These are phyloP conservation scores for Mugil cephalus DNA, from an alignment of 2,113 vertebrate species.

Conservation along the genomic window DNA sequence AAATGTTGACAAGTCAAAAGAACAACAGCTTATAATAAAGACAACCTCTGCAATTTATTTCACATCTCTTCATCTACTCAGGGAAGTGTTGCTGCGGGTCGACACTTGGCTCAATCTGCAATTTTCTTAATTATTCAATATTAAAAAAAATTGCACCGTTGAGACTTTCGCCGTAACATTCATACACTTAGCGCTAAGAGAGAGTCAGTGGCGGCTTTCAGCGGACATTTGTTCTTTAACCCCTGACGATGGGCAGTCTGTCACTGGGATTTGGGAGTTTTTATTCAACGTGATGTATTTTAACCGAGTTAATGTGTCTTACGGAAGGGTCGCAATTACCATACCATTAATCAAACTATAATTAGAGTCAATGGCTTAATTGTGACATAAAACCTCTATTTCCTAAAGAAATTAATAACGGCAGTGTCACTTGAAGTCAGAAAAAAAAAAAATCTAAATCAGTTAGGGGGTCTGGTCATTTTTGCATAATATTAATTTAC, in stretches of 20 bases:
- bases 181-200: no score
- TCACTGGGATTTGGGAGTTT: slow-evolving; percentile 61
- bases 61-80: background rate
- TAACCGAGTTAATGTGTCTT: slow-evolving; percentile 79
- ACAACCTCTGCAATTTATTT: background rate
- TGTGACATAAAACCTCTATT: slow-evolving; percentile 83
- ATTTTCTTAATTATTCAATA: slow-evolving; percentile 5
- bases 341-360: slow-evolving; percentile 89
- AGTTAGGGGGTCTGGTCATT: background rate
- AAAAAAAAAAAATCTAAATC: slow-evolving; percentile 49
- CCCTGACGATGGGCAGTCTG: slow-evolving; percentile 32
- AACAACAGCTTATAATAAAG: no score
- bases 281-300: slow-evolving; percentile 82
- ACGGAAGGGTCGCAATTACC: slow-evolving; percentile 82
- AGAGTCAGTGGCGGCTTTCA: slow-evolving; percentile 28
- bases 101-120: slow-evolving; percentile 7
- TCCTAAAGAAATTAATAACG: slow-evolving; percentile 83
- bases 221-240: slow-evolving; percentile 33
- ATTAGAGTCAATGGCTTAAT: slow-evolving; percentile 84
- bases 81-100: slow-evolving; percentile 6
- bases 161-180: background rate
- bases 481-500: background rate
- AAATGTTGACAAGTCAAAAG: no score
- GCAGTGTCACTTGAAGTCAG: slow-evolving; percentile 82
- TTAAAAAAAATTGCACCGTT: background rate